Conservation (phyloP, 37 sponge, comb jelly and placozoan genomes). For the Tethya wilhelma region DNA sequence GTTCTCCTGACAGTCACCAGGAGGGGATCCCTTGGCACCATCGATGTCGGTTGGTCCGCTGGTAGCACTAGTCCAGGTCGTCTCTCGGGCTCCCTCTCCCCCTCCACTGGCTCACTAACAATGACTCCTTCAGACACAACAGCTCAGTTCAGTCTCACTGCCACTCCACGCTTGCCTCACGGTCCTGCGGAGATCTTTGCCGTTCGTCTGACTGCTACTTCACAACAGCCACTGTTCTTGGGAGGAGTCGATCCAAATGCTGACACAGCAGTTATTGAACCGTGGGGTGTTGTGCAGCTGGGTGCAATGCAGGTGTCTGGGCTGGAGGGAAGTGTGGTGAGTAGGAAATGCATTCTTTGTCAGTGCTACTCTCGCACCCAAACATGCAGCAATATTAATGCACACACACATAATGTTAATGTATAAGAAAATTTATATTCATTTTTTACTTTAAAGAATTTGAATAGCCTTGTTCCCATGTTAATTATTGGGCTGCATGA, state of each 20-base stretch:
- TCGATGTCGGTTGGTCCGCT: slow-evolving; percentile 59
- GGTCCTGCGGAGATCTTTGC: slow-evolving; percentile 67
- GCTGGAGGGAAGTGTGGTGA: slow-evolving; percentile 60
- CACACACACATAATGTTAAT: too few relatives aligned
- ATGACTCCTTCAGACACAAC: slow-evolving; percentile 17
- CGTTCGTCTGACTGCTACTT: slow-evolving; percentile 39
- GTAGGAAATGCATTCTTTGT: too few relatives aligned
- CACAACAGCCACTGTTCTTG: slow-evolving; percentile 23
- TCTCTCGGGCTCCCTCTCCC: slow-evolving; percentile 57
- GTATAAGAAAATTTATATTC: too few relatives aligned
- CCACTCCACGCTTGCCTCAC: slow-evolving; percentile 62
- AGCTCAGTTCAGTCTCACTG: slow-evolving; percentile 53
- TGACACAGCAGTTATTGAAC: slow-evolving; percentile 62
- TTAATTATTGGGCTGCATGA: too few relatives aligned
- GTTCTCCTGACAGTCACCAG: slow-evolving; percentile 57
- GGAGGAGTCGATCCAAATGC: slow-evolving; percentile 36
- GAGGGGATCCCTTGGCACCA: slow-evolving; percentile 52
- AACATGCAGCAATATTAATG: too few relatives aligned
- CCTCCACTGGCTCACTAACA: slow-evolving; percentile 35
- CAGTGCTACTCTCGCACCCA: too few relatives aligned
- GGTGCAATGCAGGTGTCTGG: slow-evolving; percentile 10
- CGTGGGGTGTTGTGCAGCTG: slow-evolving; percentile 72
- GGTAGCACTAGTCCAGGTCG: slow-evolving; percentile 26
- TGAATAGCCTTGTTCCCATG: too few relatives aligned
- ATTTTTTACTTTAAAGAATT: too few relatives aligned